phyloP scores from a whole-genome alignment of 2,113 vertebrate genomes.

The Nothoprocta perdicaria region DNA sequence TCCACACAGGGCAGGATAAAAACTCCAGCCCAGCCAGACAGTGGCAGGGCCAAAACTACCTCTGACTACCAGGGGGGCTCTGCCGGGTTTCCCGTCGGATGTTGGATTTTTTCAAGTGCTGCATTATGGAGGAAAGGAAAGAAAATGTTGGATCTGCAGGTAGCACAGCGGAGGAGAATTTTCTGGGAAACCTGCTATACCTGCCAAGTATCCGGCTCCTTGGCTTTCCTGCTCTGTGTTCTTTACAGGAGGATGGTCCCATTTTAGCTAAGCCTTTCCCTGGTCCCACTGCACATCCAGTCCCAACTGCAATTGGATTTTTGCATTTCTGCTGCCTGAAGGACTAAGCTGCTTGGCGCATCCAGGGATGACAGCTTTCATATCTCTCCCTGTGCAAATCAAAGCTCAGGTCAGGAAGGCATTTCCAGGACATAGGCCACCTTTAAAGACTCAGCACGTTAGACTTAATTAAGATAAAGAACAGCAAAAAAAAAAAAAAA shows the following conservation, averaged over 20 bases:
- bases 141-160: not conserved
- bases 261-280: not conserved
- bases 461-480: conserved; percentile 72
- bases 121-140: not conserved
- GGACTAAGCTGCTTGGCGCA: not conserved
- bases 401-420: conserved; percentile 26
- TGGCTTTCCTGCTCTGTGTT: not conserved
- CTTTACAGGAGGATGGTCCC: not conserved
- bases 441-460: conserved; percentile 41
- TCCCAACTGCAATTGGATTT: not conserved
- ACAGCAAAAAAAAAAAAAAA: not conserved
- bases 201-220: not conserved
- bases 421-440: conserved; percentile 37
- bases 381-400: not conserved
- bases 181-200: not conserved
- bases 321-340: not conserved
- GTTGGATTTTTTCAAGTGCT: not conserved
- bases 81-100: accelerated
- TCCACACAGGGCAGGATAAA: not conserved
- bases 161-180: not conserved
- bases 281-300: not conserved
- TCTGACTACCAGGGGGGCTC: not conserved
- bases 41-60: not conserved
- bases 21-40: not conserved
- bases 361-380: not conserved